phyloP scores from a whole-genome alignment of 35 echinoderm and acorn worm genomes.

The Strongylocentrotus purpuratus region DNA sequence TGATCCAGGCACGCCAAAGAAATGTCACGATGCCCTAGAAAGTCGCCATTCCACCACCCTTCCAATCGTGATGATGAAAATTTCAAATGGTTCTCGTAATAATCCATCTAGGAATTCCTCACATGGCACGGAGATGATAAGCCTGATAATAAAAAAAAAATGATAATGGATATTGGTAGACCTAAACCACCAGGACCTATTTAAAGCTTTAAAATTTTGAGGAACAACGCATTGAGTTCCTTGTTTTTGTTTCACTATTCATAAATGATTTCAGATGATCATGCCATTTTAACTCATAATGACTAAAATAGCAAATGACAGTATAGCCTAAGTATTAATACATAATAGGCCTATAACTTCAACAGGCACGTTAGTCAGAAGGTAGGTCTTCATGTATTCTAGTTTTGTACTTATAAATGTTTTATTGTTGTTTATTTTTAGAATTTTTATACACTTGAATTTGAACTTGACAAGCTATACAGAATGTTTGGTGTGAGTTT shows the following conservation, averaged over 20 bases:
- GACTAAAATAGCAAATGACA: too few species aligned
- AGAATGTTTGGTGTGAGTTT: not conserved
- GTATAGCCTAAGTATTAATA: too few species aligned
- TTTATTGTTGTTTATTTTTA: not conserved
- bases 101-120: not conserved
- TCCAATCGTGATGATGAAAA: not conserved
- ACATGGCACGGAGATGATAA: not conserved
- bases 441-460: not conserved
- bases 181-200: too few species aligned
- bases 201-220: too few species aligned
- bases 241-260: too few species aligned
- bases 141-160: not conserved
- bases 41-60: not conserved
- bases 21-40: constrained; percentile 9
- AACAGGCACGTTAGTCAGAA: too few species aligned
- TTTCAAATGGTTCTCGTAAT: not conserved
- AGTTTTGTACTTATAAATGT: not conserved
- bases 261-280: too few species aligned
- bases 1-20: not conserved
- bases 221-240: too few species aligned
- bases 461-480: not conserved
- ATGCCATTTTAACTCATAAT: too few species aligned
- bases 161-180: too few species aligned
- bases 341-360: too few species aligned
- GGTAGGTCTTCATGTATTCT: not conserved